Percentiles rank a stretch among this genome's conserved stretches.
phyloP scores from a whole-genome alignment of 2,797 vertebrate genomes.

The Aythya fuligula region DNA sequence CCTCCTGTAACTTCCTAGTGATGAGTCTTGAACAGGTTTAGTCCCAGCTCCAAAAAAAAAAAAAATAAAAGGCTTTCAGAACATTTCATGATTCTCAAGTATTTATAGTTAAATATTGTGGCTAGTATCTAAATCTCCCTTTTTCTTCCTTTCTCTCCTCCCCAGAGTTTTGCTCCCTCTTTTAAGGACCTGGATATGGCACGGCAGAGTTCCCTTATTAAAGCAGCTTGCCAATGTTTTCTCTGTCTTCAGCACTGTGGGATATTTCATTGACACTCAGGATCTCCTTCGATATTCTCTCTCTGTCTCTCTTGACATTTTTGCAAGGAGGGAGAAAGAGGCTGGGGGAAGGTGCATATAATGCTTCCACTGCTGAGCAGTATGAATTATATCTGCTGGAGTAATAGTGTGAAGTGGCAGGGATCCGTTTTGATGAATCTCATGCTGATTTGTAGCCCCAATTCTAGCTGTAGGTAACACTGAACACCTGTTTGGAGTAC shows the following conservation, averaged over 20 bases:
- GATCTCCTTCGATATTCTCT: conserved; percentile 71
- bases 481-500: conserved; percentile 74
- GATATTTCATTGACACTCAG: conserved; percentile 73
- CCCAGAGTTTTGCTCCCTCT: conserved; percentile 19
- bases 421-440: conserved; percentile 74
- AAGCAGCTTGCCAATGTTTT: conserved; percentile 74
- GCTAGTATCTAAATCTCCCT: neutral
- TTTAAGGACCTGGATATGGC: conserved; percentile 41
- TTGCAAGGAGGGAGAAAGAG: conserved; percentile 62
- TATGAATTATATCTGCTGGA: conserved; percentile 74
- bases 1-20: neutral
- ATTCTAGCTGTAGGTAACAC: conserved; percentile 73
- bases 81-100: neutral
- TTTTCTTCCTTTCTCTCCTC: neutral
- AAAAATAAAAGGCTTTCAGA: neutral
- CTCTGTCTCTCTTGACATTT: conserved; percentile 74
- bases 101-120: conserved; percentile 1
- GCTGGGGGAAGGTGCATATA: conserved; percentile 56
- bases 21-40: neutral
- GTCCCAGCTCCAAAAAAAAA: neutral
- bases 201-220: conserved; percentile 57
- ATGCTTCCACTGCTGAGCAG: conserved; percentile 68
- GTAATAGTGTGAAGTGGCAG: conserved; percentile 70
- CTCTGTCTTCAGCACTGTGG: conserved; percentile 64
- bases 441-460: conserved; percentile 71